phyloP scores from a whole-genome alignment of 2,888 invertebrate species.

The Eilema sororculum region DNA sequence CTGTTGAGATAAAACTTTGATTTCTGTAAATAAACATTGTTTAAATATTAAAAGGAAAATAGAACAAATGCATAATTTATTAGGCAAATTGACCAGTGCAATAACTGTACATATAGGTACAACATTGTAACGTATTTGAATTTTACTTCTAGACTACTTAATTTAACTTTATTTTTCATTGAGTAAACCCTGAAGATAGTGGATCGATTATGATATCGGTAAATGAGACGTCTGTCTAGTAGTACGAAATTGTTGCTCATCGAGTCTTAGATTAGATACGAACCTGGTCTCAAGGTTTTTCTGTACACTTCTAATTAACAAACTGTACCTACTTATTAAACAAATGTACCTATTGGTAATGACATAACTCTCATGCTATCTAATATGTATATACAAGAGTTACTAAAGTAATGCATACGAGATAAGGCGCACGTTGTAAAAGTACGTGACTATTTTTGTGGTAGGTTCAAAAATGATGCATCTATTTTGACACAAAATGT shows the following conservation, averaged over 20 bases:
- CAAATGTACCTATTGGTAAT: not conserved
- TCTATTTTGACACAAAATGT: not conserved
- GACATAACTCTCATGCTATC: not conserved
- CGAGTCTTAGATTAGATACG: not conserved
- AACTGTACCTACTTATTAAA: not conserved
- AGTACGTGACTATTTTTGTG: too few relatives aligned
- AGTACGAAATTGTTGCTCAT: slow-evolving; percentile 1
- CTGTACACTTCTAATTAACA: not conserved
- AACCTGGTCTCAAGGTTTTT: not conserved
- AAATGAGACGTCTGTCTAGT: not conserved
- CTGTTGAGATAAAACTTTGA: not conserved
- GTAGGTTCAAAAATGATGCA: not conserved
- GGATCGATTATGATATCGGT: not conserved
- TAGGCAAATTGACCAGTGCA: too few relatives aligned
- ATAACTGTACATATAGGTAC: too few relatives aligned
- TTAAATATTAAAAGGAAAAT: not conserved
- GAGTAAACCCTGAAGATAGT: not conserved
- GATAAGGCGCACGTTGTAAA: too few relatives aligned
- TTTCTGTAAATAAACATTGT: not conserved
- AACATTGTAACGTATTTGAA: too few relatives aligned
- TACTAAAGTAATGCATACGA: not conserved
- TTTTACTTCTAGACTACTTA: not conserved
- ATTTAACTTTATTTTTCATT: not conserved
- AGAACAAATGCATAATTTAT: too few relatives aligned
- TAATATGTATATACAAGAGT: not conserved